Conservation (phyloP, 2,797 vertebrate genomes). For the Sebastes variabilis region DNA sequence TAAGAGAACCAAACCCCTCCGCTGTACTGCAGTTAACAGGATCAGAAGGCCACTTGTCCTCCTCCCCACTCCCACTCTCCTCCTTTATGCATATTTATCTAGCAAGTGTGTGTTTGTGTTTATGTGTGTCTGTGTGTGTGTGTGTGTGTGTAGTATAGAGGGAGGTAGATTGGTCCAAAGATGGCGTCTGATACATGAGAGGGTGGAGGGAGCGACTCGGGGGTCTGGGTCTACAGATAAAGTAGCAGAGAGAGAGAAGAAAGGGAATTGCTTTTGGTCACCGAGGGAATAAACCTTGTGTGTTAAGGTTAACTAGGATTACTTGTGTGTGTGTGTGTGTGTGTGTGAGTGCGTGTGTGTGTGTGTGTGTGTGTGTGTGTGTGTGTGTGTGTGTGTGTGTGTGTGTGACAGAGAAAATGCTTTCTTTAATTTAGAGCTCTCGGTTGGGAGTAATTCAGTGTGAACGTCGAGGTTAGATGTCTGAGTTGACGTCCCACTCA, state of each 20-base stretch:
- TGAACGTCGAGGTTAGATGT: slow-evolving; percentile 22
- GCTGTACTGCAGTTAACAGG: slow-evolving; percentile 52
- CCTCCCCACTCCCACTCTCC: slow-evolving; percentile 2
- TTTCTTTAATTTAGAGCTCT: slow-evolving; percentile 42
- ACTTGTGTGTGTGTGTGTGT: not conserved
- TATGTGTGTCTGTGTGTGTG: not conserved
- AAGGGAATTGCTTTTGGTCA: slow-evolving; percentile 56
- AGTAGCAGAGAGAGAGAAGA: slow-evolving; percentile 12
- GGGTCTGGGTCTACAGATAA: slow-evolving; percentile 37
- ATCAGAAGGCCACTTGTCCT: slow-evolving; percentile 54
- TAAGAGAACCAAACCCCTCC: slow-evolving; percentile 35
- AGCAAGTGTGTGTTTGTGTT: not conserved
- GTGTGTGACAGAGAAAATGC: slow-evolving; percentile 39
- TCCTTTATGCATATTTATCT: slow-evolving; percentile 40
- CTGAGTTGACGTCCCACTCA: not conserved
- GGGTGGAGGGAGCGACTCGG: slow-evolving; percentile 18
- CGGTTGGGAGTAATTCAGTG: slow-evolving; percentile 1
- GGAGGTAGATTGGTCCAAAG: slow-evolving; percentile 6
- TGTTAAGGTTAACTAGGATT: slow-evolving; percentile 48
- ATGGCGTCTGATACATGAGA: slow-evolving; percentile 14
- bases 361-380: not conserved
- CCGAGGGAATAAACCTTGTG: slow-evolving; percentile 36
- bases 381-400: not conserved
- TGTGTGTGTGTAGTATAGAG: not conserved
- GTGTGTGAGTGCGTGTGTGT: not conserved